These are phyloP conservation scores for Hippocampus abdominalis DNA, from an alignment of 2,113 vertebrate species.

Conservation along the genomic window DNA sequence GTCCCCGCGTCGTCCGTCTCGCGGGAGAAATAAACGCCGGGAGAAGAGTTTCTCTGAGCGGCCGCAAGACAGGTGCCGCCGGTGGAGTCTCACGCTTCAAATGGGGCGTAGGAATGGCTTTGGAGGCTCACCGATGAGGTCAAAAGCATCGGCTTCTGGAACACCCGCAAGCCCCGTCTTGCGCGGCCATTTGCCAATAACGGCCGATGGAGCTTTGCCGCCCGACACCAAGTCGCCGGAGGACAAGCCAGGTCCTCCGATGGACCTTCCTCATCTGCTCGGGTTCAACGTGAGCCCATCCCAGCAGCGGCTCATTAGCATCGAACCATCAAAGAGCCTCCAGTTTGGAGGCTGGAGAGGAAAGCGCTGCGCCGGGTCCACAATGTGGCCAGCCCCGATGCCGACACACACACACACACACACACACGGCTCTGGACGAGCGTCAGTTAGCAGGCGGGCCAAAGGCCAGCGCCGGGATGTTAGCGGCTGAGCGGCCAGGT, in stretches of 20 bases:
- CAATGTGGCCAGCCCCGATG: conserved; percentile 3
- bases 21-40: no score
- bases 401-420: neutral
- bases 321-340: neutral
- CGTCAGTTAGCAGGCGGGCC: conserved; percentile 57
- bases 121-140: no score
- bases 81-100: no score
- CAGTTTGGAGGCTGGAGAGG: neutral
- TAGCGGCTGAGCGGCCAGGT: conserved; percentile 67
- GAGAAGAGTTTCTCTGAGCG: no score
- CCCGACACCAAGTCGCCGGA: neutral
- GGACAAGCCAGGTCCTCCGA: neutral
- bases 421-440: conserved; percentile 62
- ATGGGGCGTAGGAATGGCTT: no score
- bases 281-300: neutral
- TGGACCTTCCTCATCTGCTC: neutral
- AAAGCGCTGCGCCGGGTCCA: neutral
- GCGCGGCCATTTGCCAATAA: no score
- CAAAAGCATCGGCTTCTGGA: no score
- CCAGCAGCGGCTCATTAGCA: conserved; percentile 8
- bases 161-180: no score
- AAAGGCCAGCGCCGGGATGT: conserved; percentile 66
- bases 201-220: neutral
- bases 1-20: no score
- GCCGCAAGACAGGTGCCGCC: no score